A percentile compares a stretch with the other conserved stretches of the same genome.
These are phyloP conservation scores for Hesperophylax magnus DNA, from an alignment of 1,140 invertebrate genomes.

Conservation along the genomic window DNA sequence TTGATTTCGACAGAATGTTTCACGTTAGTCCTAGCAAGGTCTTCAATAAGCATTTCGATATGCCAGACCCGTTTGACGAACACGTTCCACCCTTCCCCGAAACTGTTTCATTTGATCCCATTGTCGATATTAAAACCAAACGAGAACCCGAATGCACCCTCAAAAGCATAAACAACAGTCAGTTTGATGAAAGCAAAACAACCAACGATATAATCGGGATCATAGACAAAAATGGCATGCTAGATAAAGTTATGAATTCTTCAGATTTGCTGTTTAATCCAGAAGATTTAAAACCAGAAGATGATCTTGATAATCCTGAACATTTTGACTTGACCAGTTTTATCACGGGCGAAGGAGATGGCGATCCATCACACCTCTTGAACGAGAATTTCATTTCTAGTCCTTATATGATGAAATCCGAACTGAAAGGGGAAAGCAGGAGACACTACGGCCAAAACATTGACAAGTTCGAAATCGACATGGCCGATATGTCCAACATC, in stretches of 20 bases:
- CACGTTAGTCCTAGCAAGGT: constrained; percentile 45
- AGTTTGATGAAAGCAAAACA: constrained; percentile 12
- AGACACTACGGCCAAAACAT: not conserved
- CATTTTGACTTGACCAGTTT: constrained; percentile 53
- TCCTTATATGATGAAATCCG: constrained; percentile 8
- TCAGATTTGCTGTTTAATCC: constrained; percentile 38
- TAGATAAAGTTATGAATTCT: constrained; percentile 44
- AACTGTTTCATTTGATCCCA: constrained; percentile 17
- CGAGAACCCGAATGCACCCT: not conserved
- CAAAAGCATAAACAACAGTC: not conserved
- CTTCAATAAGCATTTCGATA: constrained; percentile 52
- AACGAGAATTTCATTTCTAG: constrained; percentile 36
- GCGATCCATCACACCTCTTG: constrained; percentile 11
- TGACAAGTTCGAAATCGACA: not conserved
- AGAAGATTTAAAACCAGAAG: constrained; percentile 40
- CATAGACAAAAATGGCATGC: constrained; percentile 30
- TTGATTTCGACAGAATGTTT: constrained; percentile 50
- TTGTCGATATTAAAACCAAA: constrained; percentile 9
- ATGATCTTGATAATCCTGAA: constrained; percentile 42
- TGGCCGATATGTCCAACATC: not conserved
- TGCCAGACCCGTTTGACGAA: constrained; percentile 41
- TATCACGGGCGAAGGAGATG: constrained; percentile 44
- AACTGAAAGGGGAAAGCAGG: not conserved
- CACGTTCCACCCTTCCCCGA: constrained; percentile 13
- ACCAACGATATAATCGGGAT: constrained; percentile 22